Evolutionary conservation across 2,888 invertebrate genomes (phyloP).

Genomic region (Phengaris alcon): DNA sequence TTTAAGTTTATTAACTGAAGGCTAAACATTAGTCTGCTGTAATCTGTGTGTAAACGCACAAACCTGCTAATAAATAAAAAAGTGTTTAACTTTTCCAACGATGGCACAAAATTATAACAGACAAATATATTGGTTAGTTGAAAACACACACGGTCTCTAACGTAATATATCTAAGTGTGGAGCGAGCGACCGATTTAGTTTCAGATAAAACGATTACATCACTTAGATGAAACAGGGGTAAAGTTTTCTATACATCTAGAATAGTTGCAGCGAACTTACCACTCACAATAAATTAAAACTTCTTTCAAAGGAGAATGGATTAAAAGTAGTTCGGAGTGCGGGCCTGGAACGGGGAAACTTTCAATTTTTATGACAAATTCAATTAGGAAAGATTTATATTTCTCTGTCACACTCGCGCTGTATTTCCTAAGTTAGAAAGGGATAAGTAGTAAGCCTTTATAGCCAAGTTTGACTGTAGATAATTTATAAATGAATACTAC

Average conservation of each 20-base stretch:
- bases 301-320: constrained; percentile 74
- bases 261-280: constrained; percentile 69
- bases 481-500: constrained; percentile 56
- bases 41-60: too few relatives aligned
- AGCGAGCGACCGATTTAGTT: constrained; percentile 46
- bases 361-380: constrained; percentile 78
- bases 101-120: background rate
- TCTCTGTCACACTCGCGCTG: constrained; percentile 55
- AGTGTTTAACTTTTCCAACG: background rate
- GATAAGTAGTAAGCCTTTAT: constrained; percentile 52
- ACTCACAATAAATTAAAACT: constrained; percentile 78
- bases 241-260: constrained; percentile 61
- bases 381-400: constrained; percentile 69
- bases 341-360: constrained; percentile 68
- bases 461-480: constrained; percentile 49
- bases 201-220: constrained; percentile 61
- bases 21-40: too few relatives aligned
- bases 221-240: constrained; percentile 57
- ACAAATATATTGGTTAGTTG: constrained; percentile 13
- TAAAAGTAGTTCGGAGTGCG: constrained; percentile 73
- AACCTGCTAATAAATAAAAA: background rate
- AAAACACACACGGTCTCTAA: constrained; percentile 11
- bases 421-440: constrained; percentile 50
- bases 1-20: background rate
- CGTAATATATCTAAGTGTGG: constrained; percentile 26